A percentile compares a stretch with the other conserved stretches of the same genome.
These are phyloP conservation scores for Coracopsis vasa DNA, from an alignment of 2,113 vertebrate genomes.

Conservation along the genomic window DNA sequence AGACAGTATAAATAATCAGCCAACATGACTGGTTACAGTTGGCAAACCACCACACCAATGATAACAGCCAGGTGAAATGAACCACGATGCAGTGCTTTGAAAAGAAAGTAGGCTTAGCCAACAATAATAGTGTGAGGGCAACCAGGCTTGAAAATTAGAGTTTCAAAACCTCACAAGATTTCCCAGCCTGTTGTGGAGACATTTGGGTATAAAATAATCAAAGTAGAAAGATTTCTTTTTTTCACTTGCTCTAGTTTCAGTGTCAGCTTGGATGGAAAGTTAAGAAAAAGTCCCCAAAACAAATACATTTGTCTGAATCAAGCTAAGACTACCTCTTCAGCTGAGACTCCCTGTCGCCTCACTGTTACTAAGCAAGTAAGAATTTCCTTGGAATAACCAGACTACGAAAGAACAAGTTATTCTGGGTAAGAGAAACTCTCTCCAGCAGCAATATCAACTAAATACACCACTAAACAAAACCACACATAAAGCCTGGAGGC, in stretches of 20 bases:
- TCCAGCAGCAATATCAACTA: background rate
- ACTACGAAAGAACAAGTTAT: background rate
- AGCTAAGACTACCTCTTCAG: background rate
- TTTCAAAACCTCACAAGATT: background rate
- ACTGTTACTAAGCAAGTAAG: background rate
- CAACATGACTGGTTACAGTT: background rate
- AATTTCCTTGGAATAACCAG: background rate
- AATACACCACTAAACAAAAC: background rate
- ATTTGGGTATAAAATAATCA: background rate
- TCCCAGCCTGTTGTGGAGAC: background rate
- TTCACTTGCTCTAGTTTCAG: background rate
- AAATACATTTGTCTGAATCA: background rate
- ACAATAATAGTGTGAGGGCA: background rate
- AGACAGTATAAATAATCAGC: background rate
- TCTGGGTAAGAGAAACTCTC: background rate
- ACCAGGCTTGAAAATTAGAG: background rate
- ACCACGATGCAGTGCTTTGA: accelerated
- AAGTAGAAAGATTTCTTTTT: background rate
- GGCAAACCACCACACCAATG: background rate
- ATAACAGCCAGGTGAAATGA: background rate
- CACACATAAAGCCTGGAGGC: background rate
- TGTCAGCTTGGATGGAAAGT: background rate
- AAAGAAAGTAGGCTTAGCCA: background rate
- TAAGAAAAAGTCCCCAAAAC: background rate
- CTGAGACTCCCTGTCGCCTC: background rate